Evolutionary conservation across 1,140 invertebrate species (phyloP).

Genomic region (Sinella curviseta): DNA sequence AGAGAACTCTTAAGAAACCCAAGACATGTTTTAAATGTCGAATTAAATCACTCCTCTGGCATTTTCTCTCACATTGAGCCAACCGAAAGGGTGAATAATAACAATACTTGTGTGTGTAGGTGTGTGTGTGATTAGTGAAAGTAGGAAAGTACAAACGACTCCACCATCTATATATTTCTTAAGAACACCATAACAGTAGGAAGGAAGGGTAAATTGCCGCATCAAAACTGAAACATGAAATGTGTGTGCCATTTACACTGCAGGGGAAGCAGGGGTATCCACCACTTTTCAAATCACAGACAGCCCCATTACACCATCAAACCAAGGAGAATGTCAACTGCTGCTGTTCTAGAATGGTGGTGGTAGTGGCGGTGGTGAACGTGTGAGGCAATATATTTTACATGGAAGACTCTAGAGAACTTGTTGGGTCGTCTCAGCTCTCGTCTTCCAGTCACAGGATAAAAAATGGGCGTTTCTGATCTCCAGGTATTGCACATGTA

Average conservation of each 20-base stretch:
- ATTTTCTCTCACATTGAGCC: constrained; percentile 3
- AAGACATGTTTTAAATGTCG: constrained; percentile 21
- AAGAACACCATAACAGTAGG: too few species aligned
- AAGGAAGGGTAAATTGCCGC: constrained; percentile 1
- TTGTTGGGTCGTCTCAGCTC: not conserved
- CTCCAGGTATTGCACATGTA: not conserved
- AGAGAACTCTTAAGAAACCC: too few species aligned
- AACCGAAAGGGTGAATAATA: not conserved
- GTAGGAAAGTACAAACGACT: too few species aligned
- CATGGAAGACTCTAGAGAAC: not conserved
- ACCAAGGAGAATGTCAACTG: not conserved
- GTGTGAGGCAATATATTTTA: constrained; percentile 17
- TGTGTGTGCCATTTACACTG: not conserved
- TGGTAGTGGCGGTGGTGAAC: not conserved
- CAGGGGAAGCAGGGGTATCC: not conserved
- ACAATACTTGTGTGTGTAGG: not conserved
- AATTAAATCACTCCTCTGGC: constrained; percentile 12
- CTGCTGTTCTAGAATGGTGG: not conserved
- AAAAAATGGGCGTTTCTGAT: constrained; percentile 14
- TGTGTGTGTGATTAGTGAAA: too few species aligned
- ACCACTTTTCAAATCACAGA: constrained; percentile 2
- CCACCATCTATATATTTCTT: too few species aligned
- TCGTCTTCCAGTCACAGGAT: constrained; percentile 2
- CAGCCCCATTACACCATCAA: constrained; percentile 1
- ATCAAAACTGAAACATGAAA: constrained; percentile 17